phyloP scores from a whole-genome alignment of 2,888 invertebrate species.

The Pammene aurita region DNA sequence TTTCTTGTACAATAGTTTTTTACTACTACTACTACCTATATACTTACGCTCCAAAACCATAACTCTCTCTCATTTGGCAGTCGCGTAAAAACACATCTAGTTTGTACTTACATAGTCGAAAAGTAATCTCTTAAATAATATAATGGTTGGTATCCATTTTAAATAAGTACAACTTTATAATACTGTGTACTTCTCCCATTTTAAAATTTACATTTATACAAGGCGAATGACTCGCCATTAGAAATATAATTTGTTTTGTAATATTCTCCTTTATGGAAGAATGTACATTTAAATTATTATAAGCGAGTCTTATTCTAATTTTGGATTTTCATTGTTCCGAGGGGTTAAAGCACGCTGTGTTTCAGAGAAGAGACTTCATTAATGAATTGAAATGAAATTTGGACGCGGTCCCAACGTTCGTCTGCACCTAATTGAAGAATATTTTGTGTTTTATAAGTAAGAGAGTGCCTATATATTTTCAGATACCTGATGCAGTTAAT shows the following conservation, averaged over 20 bases:
- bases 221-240: slow-evolving; percentile 1
- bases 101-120: too few species aligned
- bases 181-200: not conserved
- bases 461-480: not conserved
- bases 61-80: too few species aligned
- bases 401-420: not conserved
- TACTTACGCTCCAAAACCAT: too few species aligned
- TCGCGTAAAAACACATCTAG: too few species aligned
- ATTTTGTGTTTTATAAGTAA: not conserved
- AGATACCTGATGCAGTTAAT: too few species aligned
- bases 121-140: too few species aligned
- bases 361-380: slow-evolving; percentile 7
- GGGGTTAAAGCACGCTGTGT: slow-evolving; percentile 3
- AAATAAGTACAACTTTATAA: too few species aligned
- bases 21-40: too few species aligned
- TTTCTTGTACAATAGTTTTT: too few species aligned
- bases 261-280: slow-evolving; percentile 16
- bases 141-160: too few species aligned
- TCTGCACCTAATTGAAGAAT: not conserved
- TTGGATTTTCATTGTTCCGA: slow-evolving; percentile 19
- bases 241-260: slow-evolving; percentile 14
- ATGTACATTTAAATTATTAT: slow-evolving; percentile 15
- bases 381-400: slow-evolving; percentile 22
- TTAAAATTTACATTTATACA: slow-evolving; percentile 14
- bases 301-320: slow-evolving; percentile 26